Evolutionary conservation across 2,797 vertebrate genomes (phyloP), one percentile per base, ranked within the genome.

Genomic region (Phyllotis vaccarum): DNA sequence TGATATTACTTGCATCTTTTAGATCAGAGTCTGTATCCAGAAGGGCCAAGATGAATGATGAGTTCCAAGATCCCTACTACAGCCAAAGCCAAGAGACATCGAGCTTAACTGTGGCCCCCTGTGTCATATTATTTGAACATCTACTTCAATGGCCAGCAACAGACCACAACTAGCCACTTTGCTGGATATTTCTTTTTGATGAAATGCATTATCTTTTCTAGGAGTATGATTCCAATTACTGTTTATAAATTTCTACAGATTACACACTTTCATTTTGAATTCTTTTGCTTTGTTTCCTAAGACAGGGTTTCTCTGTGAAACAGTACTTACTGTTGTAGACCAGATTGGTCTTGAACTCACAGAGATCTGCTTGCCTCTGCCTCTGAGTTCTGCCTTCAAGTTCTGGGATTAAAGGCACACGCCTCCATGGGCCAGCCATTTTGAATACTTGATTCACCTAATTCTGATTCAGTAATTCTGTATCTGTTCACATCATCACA

Each of bases 71-170:
- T 72, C 29, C 56, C 60, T 43, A 52, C 1, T 2, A 1, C 49
- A 93, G 78, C 56, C 74, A 92, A 96, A 94, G 21, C 0, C 37
- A 80, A 87, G 17, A 89, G 10, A 31, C 66, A 76, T 72, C 43
- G 13, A 82, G 52, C 27, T 80, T 29, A 79, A 54, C 76, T 40
- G 21, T 16, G n/a, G 89, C 12, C 6, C n/a, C 34, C 29, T 3
- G 34, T 34, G 3, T 40, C 31, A 70, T 66, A 62, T 49, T 16
- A 80, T 10, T 60, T 86, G n/a, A 86, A 85, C n/a, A 86, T 58
- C 40, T 40, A 14, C 80, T 68, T 52, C 21, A 37, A 34, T 49
- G 17, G 40, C 43, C 82, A 66, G 31, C 6, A 49, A 11, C 60
- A 31, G 43, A 66, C 66, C 60, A 85, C 60, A 85, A 49, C 29